Percentiles rank a stretch among this genome's conserved stretches.
Evolutionary conservation across 2,113 vertebrate species (phyloP).

Genomic region (Calyptommatus sinebrachiatus): DNA sequence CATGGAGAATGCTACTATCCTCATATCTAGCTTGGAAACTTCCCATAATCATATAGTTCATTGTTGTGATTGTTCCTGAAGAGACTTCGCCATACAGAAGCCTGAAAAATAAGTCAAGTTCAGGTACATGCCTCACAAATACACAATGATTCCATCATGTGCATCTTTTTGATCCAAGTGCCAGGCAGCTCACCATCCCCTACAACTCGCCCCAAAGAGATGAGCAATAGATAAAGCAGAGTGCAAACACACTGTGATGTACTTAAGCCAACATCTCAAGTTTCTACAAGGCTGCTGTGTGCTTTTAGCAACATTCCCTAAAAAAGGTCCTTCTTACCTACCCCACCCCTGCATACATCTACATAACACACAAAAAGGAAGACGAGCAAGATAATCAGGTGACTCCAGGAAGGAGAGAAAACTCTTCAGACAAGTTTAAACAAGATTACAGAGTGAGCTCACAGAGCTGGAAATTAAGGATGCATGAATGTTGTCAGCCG

Average conservation of each 20-base stretch:
- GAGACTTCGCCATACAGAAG: no score
- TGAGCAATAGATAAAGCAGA: background rate
- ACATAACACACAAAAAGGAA: background rate
- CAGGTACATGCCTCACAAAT: background rate
- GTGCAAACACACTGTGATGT: background rate
- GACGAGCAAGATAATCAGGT: slow-evolving; percentile 39
- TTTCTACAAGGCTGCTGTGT: background rate
- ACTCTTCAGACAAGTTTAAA: slow-evolving; percentile 34
- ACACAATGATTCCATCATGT: background rate
- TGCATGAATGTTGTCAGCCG: background rate
- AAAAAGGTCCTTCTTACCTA: background rate
- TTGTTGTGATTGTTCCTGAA: no score
- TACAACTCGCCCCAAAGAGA: background rate
- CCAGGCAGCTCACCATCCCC: background rate
- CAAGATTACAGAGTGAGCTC: slow-evolving; percentile 1
- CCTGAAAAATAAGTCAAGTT: background rate
- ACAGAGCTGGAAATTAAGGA: background rate
- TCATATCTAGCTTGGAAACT: no score
- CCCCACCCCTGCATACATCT: no score
- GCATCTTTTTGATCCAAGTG: background rate
- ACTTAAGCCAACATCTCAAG: background rate
- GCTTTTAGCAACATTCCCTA: background rate
- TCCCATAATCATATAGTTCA: no score
- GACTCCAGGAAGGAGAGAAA: background rate
- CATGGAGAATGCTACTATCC: no score